Conservation (phyloP, 2,888 invertebrate genomes). For the Gonocerus acuteangulatus region DNA sequence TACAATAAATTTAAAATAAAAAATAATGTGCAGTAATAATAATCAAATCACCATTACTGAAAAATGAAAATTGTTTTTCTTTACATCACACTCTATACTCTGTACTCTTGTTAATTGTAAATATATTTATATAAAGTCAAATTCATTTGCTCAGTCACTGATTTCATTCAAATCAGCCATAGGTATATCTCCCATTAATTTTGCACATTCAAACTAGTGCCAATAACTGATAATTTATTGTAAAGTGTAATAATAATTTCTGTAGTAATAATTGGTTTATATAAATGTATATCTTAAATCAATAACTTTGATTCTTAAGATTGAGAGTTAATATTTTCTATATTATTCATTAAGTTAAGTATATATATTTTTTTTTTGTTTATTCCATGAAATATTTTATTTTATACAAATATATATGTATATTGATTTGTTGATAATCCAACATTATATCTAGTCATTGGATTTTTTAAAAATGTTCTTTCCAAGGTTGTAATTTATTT, state of each 20-base stretch:
- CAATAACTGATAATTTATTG: slow-evolving; percentile 24
- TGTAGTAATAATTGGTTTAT: slow-evolving; percentile 8
- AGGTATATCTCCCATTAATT: slow-evolving; percentile 3
- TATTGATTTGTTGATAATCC: slow-evolving; percentile 22
- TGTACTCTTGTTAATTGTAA: no score
- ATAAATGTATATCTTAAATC: slow-evolving; percentile 2
- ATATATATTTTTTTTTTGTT: slow-evolving; percentile 15
- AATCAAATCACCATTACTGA: no score
- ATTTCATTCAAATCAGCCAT: slow-evolving; percentile 11
- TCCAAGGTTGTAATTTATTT: slow-evolving; percentile 6
- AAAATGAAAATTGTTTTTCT: no score
- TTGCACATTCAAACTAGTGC: slow-evolving; percentile 3
- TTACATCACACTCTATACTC: no score
- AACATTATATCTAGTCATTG: slow-evolving; percentile 23
- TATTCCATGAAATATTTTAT: slow-evolving; percentile 20
- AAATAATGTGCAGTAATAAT: no score
- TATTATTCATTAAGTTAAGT: slow-evolving; percentile 1
- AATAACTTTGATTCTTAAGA: slow-evolving; percentile 3
- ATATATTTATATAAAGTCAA: no score
- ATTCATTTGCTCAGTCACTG: slow-evolving; percentile 13
- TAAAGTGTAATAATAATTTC: background rate
- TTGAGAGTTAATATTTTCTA: slow-evolving; percentile 5
- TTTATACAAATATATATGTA: slow-evolving; percentile 20
- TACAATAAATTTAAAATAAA: no score
- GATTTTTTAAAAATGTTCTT: slow-evolving; percentile 18